These are phyloP conservation scores for Plecturocebus donacophilus DNA, from an alignment of 2,113 vertebrate genomes.

Conservation along the genomic window DNA sequence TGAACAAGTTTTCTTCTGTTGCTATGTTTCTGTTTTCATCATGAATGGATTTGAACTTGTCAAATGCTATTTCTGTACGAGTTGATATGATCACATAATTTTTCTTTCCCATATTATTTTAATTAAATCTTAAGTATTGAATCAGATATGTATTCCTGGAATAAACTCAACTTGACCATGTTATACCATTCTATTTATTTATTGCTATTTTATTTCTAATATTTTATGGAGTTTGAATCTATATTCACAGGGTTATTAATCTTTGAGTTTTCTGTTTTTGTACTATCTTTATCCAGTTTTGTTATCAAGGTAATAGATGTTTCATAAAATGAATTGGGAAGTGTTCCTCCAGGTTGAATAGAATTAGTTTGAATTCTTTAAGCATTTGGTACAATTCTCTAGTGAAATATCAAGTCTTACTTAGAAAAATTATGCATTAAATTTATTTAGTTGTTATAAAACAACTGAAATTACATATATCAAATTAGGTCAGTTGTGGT, in stretches of 20 bases:
- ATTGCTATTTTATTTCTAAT: background rate
- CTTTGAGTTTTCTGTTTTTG: background rate
- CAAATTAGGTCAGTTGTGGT: background rate
- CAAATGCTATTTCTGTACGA: background rate
- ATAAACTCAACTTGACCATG: background rate
- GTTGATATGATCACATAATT: background rate
- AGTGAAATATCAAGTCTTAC: no score
- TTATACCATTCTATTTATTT: background rate
- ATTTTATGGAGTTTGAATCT: background rate
- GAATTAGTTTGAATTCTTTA: background rate
- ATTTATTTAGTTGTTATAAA: no score
- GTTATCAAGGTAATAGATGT: background rate
- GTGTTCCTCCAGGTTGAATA: background rate
- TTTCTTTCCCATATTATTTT: background rate
- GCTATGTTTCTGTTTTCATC: background rate
- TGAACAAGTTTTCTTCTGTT: background rate
- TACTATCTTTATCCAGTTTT: background rate
- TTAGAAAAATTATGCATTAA: background rate
- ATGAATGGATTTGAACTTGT: background rate
- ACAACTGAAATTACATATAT: background rate
- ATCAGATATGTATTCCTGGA: background rate
- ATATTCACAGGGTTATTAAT: background rate
- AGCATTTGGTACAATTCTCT: background rate
- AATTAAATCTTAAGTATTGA: background rate
- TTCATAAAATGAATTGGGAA: background rate